phyloP scores from a whole-genome alignment of 1,140 invertebrate genomes.

The Catajapyx aquilonaris region DNA sequence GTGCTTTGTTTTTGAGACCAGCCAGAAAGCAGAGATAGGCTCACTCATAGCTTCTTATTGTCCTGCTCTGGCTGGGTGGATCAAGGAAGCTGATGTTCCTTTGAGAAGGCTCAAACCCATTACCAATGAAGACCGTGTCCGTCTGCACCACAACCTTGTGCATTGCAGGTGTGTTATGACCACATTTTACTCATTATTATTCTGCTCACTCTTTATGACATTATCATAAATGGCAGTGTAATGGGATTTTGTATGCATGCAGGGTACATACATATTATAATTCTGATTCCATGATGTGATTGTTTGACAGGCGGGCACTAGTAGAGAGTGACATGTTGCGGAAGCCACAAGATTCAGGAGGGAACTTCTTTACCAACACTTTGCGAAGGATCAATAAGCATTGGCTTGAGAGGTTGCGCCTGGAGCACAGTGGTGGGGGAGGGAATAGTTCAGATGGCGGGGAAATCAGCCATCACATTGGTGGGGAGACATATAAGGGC shows the following conservation, averaged over 20 bases:
- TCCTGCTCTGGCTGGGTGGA: constrained; percentile 60
- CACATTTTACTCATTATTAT: constrained; percentile 3
- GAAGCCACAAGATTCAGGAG: constrained; percentile 52
- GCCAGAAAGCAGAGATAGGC: constrained; percentile 74
- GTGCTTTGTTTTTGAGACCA: constrained; percentile 83
- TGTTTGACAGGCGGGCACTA: constrained; percentile 55
- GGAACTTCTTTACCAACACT: constrained; percentile 66
- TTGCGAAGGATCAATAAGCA: constrained; percentile 66
- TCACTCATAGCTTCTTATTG: constrained; percentile 81
- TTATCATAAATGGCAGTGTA: too few relatives aligned
- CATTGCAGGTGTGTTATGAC: too few relatives aligned
- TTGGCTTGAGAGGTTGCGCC: constrained; percentile 59
- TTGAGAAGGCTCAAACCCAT: constrained; percentile 37
- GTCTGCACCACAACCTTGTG: constrained; percentile 59
- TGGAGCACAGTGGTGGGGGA: constrained; percentile 40
- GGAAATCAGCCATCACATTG: constrained; percentile 15
- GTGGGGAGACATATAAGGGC: constrained; percentile 67
- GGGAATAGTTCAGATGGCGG: constrained; percentile 17
- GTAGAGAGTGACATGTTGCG: constrained; percentile 60
- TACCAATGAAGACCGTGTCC: constrained; percentile 59
- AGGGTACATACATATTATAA: too few relatives aligned
- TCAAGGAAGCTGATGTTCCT: constrained; percentile 57
- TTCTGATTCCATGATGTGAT: constrained; percentile 19
- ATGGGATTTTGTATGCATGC: too few relatives aligned
- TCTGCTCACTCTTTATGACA: not conserved